A percentile compares a stretch with the other conserved stretches of the same genome.
Conservation (phyloP, 2,888 invertebrate genomes). For the Ophioninae sp. region DNA sequence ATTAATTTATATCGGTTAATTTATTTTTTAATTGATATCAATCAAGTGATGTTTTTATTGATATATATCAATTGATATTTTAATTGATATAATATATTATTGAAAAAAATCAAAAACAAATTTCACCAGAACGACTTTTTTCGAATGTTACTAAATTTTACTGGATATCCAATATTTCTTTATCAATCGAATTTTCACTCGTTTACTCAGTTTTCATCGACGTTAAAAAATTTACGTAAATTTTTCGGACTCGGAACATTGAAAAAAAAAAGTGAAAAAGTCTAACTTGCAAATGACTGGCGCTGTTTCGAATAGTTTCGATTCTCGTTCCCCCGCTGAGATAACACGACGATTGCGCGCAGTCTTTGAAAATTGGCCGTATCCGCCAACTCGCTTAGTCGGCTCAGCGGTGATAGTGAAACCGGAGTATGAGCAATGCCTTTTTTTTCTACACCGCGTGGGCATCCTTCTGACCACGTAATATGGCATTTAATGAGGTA, state of each 20-base stretch:
- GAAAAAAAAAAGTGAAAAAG: not conserved
- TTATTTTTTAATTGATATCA: too few species aligned
- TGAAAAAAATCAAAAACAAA: not conserved
- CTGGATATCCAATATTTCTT: not conserved
- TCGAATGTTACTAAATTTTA: not conserved
- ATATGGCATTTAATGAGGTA: not conserved
- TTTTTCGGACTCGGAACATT: not conserved
- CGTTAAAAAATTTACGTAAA: not conserved
- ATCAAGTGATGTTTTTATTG: too few species aligned
- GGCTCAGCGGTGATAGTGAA: slow-evolving; percentile 28
- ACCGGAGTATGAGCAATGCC: slow-evolving; percentile 30
- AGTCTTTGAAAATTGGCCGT: slow-evolving; percentile 35
- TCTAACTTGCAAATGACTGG: not conserved
- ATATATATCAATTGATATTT: too few species aligned
- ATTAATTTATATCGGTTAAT: too few species aligned
- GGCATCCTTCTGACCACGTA: slow-evolving; percentile 10
- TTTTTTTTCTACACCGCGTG: slow-evolving; percentile 31
- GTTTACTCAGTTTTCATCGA: not conserved
- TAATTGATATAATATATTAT: too few species aligned
- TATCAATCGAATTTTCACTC: not conserved
- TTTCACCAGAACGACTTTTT: not conserved
- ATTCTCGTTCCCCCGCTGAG: not conserved
- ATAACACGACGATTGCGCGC: not conserved
- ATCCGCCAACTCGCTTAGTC: slow-evolving; percentile 11
- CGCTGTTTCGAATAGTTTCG: not conserved